Evolutionary conservation across 2,888 invertebrate genomes (phyloP).

Genomic region (Argyresthia goedartella): DNA sequence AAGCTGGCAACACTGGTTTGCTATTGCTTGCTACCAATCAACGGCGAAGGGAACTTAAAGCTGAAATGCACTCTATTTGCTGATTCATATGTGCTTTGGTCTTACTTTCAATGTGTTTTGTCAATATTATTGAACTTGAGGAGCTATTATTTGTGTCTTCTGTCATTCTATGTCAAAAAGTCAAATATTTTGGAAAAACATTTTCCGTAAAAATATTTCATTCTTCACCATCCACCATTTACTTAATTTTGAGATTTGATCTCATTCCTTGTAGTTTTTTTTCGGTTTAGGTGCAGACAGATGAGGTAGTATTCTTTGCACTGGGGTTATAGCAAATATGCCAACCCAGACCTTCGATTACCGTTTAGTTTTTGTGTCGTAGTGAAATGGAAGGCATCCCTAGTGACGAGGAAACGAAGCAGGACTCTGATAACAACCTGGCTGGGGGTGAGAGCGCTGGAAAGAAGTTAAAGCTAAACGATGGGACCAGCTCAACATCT

Average conservation of each 20-base stretch:
- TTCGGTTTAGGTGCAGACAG: neutral
- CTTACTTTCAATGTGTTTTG: too few relatives aligned
- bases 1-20: too few relatives aligned
- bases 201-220: neutral
- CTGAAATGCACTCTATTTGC: too few relatives aligned
- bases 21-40: too few relatives aligned
- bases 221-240: neutral
- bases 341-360: constrained; percentile 5
- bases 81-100: too few relatives aligned
- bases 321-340: too few relatives aligned
- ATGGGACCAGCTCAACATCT: constrained; percentile 38
- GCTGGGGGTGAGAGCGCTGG: constrained; percentile 33
- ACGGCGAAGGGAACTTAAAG: too few relatives aligned
- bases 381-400: constrained; percentile 54
- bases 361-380: constrained; percentile 6
- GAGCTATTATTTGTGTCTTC: too few relatives aligned
- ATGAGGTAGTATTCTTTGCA: neutral
- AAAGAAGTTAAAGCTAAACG: constrained; percentile 58
- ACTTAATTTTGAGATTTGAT: neutral
- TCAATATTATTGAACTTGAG: too few relatives aligned
- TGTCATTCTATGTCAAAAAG: too few relatives aligned
- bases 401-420: constrained; percentile 52
- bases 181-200: too few relatives aligned
- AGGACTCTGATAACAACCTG: constrained; percentile 26
- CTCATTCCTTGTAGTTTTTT: neutral